Evolutionary conservation across 2,797 vertebrate species (phyloP).

Genomic region (Argentina silus): DNA sequence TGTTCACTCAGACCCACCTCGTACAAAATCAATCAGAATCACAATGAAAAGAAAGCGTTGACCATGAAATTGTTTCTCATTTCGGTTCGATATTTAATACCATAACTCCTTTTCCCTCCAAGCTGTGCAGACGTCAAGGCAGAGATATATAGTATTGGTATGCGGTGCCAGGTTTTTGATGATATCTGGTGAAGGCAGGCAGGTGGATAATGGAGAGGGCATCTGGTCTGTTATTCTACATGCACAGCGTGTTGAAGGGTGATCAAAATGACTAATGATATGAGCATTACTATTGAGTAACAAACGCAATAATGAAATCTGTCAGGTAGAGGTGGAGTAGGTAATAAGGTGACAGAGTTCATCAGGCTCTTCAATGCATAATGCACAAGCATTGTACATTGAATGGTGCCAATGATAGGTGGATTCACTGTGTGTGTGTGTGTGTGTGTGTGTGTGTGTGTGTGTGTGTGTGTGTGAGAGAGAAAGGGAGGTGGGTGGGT

Average conservation of each 20-base stretch:
- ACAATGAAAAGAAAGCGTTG: not conserved
- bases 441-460: no score
- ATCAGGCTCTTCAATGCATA: conserved; percentile 49
- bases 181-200: conserved; percentile 62
- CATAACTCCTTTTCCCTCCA: no score
- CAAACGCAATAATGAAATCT: conserved; percentile 55
- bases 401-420: conserved; percentile 31
- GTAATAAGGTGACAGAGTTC: conserved; percentile 41
- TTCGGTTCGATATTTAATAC: not conserved
- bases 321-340: conserved; percentile 39
- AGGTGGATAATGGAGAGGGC: conserved; percentile 65
- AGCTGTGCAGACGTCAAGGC: no score
- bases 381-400: conserved; percentile 53
- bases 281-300: not conserved
- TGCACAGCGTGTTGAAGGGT: conserved; percentile 30
- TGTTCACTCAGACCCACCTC: no score
- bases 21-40: no score
- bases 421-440: not conserved
- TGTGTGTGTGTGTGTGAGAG: conserved; percentile 3
- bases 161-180: conserved; percentile 32
- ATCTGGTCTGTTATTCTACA: conserved; percentile 40
- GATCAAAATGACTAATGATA: conserved; percentile 24
- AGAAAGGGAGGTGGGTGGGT: conserved; percentile 28
- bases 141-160: conserved; percentile 46
- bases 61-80: not conserved